Evolutionary conservation across 1,140 invertebrate species (phyloP).

Genomic region (Aradophagus sp.): DNA sequence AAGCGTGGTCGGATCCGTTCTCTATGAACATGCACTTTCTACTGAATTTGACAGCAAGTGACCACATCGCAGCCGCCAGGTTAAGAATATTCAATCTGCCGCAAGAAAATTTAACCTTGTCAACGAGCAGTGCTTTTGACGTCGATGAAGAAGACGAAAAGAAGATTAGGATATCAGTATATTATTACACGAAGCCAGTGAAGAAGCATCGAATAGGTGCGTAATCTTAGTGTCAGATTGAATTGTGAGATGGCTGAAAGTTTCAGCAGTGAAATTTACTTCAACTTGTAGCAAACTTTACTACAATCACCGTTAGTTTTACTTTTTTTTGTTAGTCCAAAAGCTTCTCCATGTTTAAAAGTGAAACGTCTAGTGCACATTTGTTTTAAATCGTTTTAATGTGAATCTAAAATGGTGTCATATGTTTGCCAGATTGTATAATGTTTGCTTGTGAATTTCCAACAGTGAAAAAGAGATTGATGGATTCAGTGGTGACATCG

Average conservation of each 20-base stretch:
- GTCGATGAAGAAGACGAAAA: conserved; percentile 74
- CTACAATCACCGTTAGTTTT: too few relatives aligned
- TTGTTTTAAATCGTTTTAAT: too few relatives aligned
- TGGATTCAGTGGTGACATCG: conserved; percentile 76
- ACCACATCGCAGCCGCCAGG: conserved; percentile 76
- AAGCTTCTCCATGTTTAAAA: too few relatives aligned
- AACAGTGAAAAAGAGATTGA: conserved; percentile 75
- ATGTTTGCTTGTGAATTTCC: conserved; percentile 12
- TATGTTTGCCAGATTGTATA: background rate
- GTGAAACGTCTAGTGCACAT: too few relatives aligned
- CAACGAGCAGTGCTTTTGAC: conserved; percentile 55
- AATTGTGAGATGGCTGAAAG: too few relatives aligned
- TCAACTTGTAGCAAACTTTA: too few relatives aligned
- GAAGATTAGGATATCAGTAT: conserved; percentile 78
- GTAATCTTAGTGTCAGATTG: too few relatives aligned
- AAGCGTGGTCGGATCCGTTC: conserved; percentile 74
- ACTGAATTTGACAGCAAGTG: conserved; percentile 71
- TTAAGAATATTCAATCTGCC: conserved; percentile 76
- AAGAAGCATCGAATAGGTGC: conserved; percentile 74
- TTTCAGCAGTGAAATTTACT: too few relatives aligned
- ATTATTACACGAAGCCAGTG: conserved; percentile 77
- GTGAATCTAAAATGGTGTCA: background rate
- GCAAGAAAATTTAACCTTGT: conserved; percentile 65
- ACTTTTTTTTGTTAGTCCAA: too few relatives aligned
- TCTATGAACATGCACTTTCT: conserved; percentile 78